Conservation (phyloP, 2,797 vertebrate species). For the Centropyge bicolor region DNA sequence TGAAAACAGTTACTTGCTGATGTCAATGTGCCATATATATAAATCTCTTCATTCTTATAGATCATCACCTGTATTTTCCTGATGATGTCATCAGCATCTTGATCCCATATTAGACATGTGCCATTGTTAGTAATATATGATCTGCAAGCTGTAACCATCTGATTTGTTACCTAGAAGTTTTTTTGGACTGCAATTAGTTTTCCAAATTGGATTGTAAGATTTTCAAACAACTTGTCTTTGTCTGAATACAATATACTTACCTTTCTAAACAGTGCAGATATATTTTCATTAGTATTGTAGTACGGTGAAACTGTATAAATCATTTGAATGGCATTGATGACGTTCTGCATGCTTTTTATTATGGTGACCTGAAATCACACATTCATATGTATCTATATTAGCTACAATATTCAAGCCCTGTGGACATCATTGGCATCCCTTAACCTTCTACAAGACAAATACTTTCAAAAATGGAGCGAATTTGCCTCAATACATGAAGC, state of each 20-base stretch:
- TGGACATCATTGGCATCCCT: too few relatives aligned
- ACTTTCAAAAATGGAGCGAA: too few relatives aligned
- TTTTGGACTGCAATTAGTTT: conserved; percentile 9
- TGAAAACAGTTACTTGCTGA: conserved; percentile 11
- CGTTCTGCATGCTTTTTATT: conserved; percentile 83
- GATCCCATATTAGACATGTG: conserved; percentile 85
- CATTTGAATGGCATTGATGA: conserved; percentile 86
- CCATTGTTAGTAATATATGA: conserved; percentile 88
- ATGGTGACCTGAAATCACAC: conserved; percentile 85
- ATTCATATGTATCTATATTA: not conserved
- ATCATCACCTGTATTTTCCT: conserved; percentile 86
- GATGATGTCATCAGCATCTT: conserved; percentile 80
- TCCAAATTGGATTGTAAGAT: not conserved
- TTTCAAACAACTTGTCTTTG: conserved; percentile 1
- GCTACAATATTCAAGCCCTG: too few relatives aligned
- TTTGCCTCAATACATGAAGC: too few relatives aligned
- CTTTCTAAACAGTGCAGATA: conserved; percentile 87
- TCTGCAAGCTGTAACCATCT: conserved; percentile 89
- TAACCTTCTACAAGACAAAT: too few relatives aligned
- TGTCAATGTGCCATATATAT: not conserved
- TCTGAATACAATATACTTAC: conserved; percentile 68
- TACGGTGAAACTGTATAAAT: conserved; percentile 86
- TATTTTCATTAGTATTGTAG: conserved; percentile 88
- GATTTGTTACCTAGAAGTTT: conserved; percentile 87
- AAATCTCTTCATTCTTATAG: not conserved